Percentiles rank a stretch among this genome's conserved stretches.
These are phyloP conservation scores for Cygnus buccinator DNA, from an alignment of 2,113 vertebrate species.

Conservation along the genomic window DNA sequence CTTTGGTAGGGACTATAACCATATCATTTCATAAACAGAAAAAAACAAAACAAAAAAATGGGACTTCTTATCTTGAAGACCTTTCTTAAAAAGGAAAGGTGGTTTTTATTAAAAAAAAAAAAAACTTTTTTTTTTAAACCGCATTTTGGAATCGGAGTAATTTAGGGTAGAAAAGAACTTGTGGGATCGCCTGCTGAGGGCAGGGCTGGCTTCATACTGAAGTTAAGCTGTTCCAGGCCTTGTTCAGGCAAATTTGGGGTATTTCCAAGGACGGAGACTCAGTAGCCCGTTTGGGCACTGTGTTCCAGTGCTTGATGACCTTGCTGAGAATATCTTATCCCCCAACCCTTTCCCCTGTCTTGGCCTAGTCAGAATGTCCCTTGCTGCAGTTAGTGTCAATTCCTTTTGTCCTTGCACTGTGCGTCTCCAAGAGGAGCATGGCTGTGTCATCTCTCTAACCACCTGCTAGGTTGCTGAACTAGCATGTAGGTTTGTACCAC, in stretches of 20 bases:
- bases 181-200: background rate
- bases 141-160: background rate
- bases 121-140: no score
- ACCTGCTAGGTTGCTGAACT: background rate
- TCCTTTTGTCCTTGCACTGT: background rate
- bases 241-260: background rate
- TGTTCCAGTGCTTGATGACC: background rate
- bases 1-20: background rate
- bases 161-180: background rate
- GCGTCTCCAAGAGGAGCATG: background rate
- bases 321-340: background rate
- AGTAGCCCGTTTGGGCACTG: fast-evolving
- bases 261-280: background rate
- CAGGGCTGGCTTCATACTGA: background rate
- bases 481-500: background rate
- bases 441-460: background rate
- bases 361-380: background rate
- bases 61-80: background rate
- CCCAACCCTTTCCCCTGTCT: background rate
- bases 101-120: background rate
- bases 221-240: background rate
- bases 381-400: background rate
- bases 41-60: background rate
- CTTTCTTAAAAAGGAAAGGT: background rate
- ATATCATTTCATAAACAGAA: background rate